Evolutionary conservation across 2,888 invertebrate species (phyloP).

Genomic region (Oasisia sp.): DNA sequence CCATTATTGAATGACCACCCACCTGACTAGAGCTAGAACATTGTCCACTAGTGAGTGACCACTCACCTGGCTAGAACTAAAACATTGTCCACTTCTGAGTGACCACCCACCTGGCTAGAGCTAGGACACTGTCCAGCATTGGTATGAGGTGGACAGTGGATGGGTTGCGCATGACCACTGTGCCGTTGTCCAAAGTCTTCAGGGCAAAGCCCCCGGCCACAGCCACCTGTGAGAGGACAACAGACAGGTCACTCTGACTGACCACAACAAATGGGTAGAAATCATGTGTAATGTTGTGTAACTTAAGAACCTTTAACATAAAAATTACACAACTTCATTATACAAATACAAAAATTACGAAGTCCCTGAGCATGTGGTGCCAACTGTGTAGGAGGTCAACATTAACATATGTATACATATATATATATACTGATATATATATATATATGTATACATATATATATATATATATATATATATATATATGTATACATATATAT

Average conservation of each 20-base stretch:
- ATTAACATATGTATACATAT: no score
- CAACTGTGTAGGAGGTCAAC: no score
- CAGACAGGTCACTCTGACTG: not conserved
- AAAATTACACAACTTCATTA: no score
- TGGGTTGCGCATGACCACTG: constrained; percentile 87
- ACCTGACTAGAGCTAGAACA: no score
- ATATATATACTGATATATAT: no score
- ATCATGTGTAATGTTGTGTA: no score
- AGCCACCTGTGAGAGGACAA: constrained; percentile 70
- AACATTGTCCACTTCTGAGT: not conserved
- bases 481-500: no score
- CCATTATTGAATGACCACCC: not conserved
- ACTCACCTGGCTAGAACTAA: constrained; percentile 58
- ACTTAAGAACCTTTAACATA: no score
- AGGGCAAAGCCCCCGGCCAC: constrained; percentile 81
- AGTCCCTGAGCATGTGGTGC: no score
- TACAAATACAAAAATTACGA: no score
- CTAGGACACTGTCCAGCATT: constrained; percentile 81
- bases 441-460: no score
- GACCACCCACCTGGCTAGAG: constrained; percentile 73
- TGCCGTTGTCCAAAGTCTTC: constrained; percentile 74
- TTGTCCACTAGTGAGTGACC: not conserved
- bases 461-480: no score
- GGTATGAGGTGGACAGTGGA: constrained; percentile 85
- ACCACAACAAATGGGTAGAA: not conserved